Evolutionary conservation across 37 sponge, comb jelly and placozoan genomes (phyloP), one percentile per base, ranked within the genome.

Genomic region (Aplysina aerophoba): DNA sequence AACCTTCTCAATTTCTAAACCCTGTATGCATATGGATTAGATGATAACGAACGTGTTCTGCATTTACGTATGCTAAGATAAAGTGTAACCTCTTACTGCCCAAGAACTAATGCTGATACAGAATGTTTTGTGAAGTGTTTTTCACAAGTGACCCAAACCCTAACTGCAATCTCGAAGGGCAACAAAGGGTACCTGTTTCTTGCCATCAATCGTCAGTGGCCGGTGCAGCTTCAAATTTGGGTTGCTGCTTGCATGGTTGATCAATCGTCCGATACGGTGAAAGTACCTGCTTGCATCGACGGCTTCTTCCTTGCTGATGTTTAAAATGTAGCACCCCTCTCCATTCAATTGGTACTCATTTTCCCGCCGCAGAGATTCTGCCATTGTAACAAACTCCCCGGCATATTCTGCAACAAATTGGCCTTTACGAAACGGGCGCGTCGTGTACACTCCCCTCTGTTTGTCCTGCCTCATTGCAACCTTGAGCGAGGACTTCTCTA

Each of bases 371-470:
- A 41, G 12, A n/a, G 78, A 54, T 40, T 77, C 78, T 39, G 39
- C 55, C 53, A 39, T 77, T 54, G 1, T 50, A 4, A 77, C 11
- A 1, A 77, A 2, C 13, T 77, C 78, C 0, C 78, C 78, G 41
- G 78, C n/a, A 38, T 77, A 77, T 11, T 77, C 78, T 1, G 55
- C 39, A 19, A 77, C 53, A 77, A 39, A 77, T 40, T 77, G 41
- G 2, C 78, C 54, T 27, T 50, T 77, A 8, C 4, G 1, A 1
- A 69, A 69, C 1, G 35, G 28, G 33, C 1, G 1, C 33, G 13
- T 69, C 1, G 71, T 6, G 33, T 4, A 31, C 35, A 69, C 71
- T 11, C 71, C 71, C 19, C 71, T 33, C 34, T 69, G 71, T 6
- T 69, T 69, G 34, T 69, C 71, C 2, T 24, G 17, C 4, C 71